Evolutionary conservation across 2,888 invertebrate genomes (phyloP), one percentile per base, ranked within the genome.

Genomic region (Tipula confusa): DNA sequence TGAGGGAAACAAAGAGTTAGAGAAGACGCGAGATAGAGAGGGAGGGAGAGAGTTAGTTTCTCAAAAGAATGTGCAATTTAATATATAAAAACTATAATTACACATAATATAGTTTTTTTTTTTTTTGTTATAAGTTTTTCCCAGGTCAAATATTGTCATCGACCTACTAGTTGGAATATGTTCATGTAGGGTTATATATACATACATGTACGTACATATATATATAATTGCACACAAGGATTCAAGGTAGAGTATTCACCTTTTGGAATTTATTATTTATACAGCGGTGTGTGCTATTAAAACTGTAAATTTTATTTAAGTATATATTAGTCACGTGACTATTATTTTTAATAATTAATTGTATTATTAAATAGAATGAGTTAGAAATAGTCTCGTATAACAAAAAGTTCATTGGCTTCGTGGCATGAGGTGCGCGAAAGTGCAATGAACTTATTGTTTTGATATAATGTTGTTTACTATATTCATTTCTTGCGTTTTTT

Each of bases 131-230:
- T 80, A 29, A 15, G n/a, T 15, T 79, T 31, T 80, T 80, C 80
- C 80, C 80, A 31, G 82, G 82, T 82, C 82, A 82, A 82, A 82
- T 82, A 33, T 82, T 82, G 82, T 82, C 82, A 82, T 82, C 82
- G 82, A 82, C 82, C 82, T 80, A 80, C 29, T 80, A 80, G 80
- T 80, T 80, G 15, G 80, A 29, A 29, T 80, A 31, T 29, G 29
- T 29, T 80, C 31, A 29, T 80, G 80, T 80, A 80, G 29, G 31
- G 31, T 80, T 80, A 43, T 11, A n/a, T 11, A 38, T n/a, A 43
- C 43, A 43, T 43, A 43, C 31, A 31, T 3, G 7, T 31, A 28
- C 18, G 7, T 13, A 79, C 18, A 18, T 31, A 28, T 79, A 9
- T 13, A 79, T 79, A 18, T 29, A 29, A 29, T 29, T 80, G 31